phyloP scores from a whole-genome alignment of 2,888 invertebrate genomes.

The Tipula vernalis region DNA sequence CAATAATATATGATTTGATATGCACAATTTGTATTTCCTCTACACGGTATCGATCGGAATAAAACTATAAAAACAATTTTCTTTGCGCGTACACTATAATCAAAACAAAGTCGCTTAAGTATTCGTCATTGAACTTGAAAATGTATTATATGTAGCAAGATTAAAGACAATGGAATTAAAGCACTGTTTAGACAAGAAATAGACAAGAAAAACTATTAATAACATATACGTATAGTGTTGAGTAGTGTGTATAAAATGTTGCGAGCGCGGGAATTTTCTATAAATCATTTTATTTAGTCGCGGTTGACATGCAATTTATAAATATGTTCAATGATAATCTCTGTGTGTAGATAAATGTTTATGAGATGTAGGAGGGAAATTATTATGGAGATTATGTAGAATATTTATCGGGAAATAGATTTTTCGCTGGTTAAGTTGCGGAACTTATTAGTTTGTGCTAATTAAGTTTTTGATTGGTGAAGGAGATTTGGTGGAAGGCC shows the following conservation, averaged over 20 bases:
- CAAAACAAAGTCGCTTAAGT: background rate
- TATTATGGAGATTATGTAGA: background rate
- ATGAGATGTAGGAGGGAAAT: background rate
- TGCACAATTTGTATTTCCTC: background rate
- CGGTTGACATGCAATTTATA: background rate
- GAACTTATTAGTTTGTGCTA: background rate
- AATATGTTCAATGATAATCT: background rate
- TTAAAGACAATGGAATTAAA: background rate
- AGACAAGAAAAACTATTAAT: background rate
- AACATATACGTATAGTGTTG: background rate
- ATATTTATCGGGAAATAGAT: background rate
- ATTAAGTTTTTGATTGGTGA: background rate
- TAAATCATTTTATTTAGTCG: background rate
- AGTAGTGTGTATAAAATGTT: background rate
- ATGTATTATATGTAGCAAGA: background rate
- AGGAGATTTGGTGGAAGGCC: background rate
- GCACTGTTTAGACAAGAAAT: background rate
- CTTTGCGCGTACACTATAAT: background rate
- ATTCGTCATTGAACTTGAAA: background rate
- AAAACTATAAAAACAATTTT: background rate
- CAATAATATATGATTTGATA: background rate
- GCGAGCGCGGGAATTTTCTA: background rate
- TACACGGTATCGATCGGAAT: background rate
- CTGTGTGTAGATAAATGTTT: background rate
- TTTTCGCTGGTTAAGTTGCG: background rate